These are phyloP conservation scores for Trissolcus basalis DNA, from an alignment of 1,140 invertebrate species.

Conservation along the genomic window DNA sequence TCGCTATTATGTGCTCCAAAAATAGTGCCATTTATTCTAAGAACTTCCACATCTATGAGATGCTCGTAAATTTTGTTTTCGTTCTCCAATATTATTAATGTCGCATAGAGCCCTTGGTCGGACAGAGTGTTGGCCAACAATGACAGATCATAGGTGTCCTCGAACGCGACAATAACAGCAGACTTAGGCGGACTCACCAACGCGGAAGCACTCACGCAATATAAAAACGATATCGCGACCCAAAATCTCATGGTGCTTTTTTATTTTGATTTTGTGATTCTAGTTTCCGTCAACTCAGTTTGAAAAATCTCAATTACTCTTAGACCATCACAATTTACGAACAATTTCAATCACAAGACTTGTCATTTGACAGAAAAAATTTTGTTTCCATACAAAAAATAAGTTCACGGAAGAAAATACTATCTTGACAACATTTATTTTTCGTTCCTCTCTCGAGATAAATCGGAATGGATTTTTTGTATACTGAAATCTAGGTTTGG, in stretches of 20 bases:
- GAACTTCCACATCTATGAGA: constrained; percentile 65
- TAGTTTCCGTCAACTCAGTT: not conserved
- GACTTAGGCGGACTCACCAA: constrained; percentile 64
- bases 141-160: constrained; percentile 70
- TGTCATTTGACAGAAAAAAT: too few species aligned
- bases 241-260: constrained; percentile 17
- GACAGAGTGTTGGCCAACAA: constrained; percentile 71
- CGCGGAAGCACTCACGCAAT: constrained; percentile 52
- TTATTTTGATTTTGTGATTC: not conserved
- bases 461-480: too few species aligned
- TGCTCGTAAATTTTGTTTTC: constrained; percentile 65
- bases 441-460: too few species aligned
- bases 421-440: too few species aligned
- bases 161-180: constrained; percentile 70
- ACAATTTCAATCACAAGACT: too few species aligned
- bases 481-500: not conserved
- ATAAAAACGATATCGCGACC: constrained; percentile 19
- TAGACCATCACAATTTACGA: too few species aligned
- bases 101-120: constrained; percentile 66
- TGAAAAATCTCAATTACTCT: not conserved
- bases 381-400: too few species aligned
- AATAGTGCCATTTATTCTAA: constrained; percentile 57
- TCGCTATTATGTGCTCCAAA: constrained; percentile 36
- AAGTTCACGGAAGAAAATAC: too few species aligned
- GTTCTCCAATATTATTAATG: constrained; percentile 61